A percentile compares a stretch with the other conserved stretches of the same genome.
Evolutionary conservation across 2,797 vertebrate species (phyloP).

Genomic region (Acipenser ruthenus): DNA sequence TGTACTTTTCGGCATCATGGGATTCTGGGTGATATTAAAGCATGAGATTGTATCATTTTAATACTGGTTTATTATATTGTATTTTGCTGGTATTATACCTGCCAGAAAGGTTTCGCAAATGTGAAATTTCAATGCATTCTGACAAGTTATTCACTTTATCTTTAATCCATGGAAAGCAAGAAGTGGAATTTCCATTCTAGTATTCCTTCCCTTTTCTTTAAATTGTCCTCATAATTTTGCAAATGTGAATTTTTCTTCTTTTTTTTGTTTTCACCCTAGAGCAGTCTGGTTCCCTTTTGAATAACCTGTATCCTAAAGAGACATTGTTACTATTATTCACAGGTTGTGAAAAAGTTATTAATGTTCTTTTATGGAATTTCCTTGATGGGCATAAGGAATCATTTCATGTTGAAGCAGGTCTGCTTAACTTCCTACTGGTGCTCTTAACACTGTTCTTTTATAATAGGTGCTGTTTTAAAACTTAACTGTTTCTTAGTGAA

Average conservation of each 20-base stretch:
- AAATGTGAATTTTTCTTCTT: constrained; percentile 59
- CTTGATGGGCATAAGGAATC: constrained; percentile 55
- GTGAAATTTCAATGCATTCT: constrained; percentile 48
- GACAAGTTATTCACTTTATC: constrained; percentile 55
- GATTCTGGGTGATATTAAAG: no score
- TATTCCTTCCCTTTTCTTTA: constrained; percentile 45
- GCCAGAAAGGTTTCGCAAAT: constrained; percentile 36
- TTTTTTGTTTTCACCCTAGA: constrained; percentile 25
- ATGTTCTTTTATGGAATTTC: constrained; percentile 55
- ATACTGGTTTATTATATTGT: constrained; percentile 54
- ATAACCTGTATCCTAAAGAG: constrained; percentile 53
- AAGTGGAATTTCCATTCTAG: constrained; percentile 44
- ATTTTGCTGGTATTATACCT: constrained; percentile 57
- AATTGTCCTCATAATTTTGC: constrained; percentile 58
- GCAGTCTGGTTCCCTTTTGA: constrained; percentile 62
- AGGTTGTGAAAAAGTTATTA: constrained; percentile 63
- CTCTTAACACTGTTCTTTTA: constrained; percentile 36
- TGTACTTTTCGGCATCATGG: no score
- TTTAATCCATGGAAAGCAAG: constrained; percentile 51
- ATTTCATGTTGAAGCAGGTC: constrained; percentile 47
- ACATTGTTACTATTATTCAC: constrained; percentile 58
- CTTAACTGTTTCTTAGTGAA: constrained; percentile 23
- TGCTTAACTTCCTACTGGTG: constrained; percentile 42
- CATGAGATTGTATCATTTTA: constrained; percentile 42
- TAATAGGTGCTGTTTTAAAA: constrained; percentile 36